These are phyloP conservation scores for Borostomias antarcticus DNA, from an alignment of 2,797 vertebrate genomes.

Conservation along the genomic window DNA sequence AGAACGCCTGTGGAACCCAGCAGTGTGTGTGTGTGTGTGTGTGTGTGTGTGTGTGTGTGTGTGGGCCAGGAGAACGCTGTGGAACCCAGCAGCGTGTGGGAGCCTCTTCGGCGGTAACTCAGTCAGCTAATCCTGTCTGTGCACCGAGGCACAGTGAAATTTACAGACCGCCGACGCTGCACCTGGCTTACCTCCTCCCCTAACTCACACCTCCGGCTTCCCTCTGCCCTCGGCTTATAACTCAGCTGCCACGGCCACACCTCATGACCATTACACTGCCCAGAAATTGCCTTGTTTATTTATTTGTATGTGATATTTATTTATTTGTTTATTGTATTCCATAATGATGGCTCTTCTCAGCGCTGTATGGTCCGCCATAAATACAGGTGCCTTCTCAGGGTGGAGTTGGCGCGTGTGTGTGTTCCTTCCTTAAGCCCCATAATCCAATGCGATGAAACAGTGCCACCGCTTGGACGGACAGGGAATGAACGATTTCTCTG, in stretches of 20 bases:
- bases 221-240: constrained; percentile 58
- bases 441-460: constrained; percentile 61
- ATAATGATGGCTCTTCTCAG: constrained; percentile 64
- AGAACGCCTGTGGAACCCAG: too few species aligned
- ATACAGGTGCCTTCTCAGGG: constrained; percentile 53
- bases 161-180: constrained; percentile 64
- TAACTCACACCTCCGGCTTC: constrained; percentile 46
- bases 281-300: constrained; percentile 61
- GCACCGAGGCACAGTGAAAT: constrained; percentile 61
- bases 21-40: constrained; percentile 25
- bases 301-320: constrained; percentile 58
- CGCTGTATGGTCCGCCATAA: constrained; percentile 50
- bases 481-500: constrained; percentile 45
- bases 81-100: too few species aligned
- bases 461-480: constrained; percentile 72
- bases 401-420: constrained; percentile 4
- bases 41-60: constrained; percentile 18
- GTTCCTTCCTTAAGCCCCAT: not conserved
- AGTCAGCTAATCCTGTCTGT: constrained; percentile 59
- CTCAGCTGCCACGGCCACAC: constrained; percentile 63
- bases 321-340: constrained; percentile 67
- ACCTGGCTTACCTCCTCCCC: constrained; percentile 54
- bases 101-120: constrained; percentile 62
- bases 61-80: too few species aligned
- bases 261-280: constrained; percentile 53